Percentiles rank a stretch among this genome's conserved stretches.
Evolutionary conservation across 1,140 invertebrate genomes (phyloP).

Genomic region (Odontomachus brunneus): DNA sequence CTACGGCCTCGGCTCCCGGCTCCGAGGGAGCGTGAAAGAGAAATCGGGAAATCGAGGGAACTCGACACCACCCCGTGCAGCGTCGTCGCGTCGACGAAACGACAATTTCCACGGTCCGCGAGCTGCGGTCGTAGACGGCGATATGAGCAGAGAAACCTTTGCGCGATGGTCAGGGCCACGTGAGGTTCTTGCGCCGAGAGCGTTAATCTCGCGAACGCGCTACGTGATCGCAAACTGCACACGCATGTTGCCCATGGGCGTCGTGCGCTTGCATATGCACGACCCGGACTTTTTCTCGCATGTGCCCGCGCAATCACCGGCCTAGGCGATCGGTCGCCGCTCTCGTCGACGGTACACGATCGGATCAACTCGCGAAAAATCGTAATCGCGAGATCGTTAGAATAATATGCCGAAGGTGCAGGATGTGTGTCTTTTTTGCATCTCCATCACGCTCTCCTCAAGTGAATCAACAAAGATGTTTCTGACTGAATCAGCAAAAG

Average conservation of each 20-base stretch:
- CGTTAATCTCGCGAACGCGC: constrained; percentile 61
- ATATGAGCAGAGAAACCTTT: constrained; percentile 58
- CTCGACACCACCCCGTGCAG: constrained; percentile 23
- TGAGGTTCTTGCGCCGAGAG: constrained; percentile 58
- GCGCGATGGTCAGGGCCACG: constrained; percentile 60
- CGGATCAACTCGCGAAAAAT: constrained; percentile 1
- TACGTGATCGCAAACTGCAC: constrained; percentile 60
- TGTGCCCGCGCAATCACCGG: constrained; percentile 19
- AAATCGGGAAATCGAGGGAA: constrained; percentile 39
- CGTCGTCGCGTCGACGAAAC: constrained; percentile 45
- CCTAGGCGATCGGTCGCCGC: background rate
- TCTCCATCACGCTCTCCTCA: no score
- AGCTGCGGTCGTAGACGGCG: constrained; percentile 47
- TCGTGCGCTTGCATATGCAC: constrained; percentile 28
- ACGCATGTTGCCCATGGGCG: constrained; percentile 29
- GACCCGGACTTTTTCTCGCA: constrained; percentile 13
- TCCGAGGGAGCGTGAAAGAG: background rate
- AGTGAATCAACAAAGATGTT: no score
- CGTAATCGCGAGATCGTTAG: background rate
- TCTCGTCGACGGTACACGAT: background rate
- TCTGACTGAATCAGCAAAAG: no score
- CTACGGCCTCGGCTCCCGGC: background rate
- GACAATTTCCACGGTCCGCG: constrained; percentile 60
- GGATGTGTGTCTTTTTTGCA: no score
- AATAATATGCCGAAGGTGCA: background rate